Conservation (phyloP, 2,797 vertebrate genomes). For the Poecilia gillii region DNA sequence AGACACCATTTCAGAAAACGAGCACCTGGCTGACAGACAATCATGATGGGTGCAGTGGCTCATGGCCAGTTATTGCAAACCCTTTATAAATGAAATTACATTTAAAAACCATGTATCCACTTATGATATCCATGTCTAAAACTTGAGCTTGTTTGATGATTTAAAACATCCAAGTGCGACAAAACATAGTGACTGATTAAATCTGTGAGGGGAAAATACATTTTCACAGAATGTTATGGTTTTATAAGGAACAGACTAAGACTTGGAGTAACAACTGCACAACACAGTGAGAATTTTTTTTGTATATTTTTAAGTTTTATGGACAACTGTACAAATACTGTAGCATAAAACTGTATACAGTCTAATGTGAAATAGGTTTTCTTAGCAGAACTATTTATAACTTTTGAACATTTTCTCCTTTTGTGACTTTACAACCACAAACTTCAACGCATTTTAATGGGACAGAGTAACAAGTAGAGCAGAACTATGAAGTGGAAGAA, state of each 20-base stretch:
- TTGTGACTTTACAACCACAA: no score
- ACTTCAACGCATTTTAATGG: no score
- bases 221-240: background rate
- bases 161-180: background rate
- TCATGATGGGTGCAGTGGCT: background rate
- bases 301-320: background rate
- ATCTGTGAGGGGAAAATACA: background rate
- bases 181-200: background rate
- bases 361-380: background rate
- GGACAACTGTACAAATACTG: background rate
- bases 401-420: background rate
- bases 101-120: background rate
- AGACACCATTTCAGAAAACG: background rate
- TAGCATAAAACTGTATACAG: background rate
- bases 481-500: background rate
- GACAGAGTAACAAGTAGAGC: background rate
- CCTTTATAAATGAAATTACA: background rate
- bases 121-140: background rate
- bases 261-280: background rate
- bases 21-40: background rate
- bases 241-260: background rate
- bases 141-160: background rate
- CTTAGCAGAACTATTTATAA: background rate
- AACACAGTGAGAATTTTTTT: background rate
- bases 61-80: background rate